Evolutionary conservation across 2,113 vertebrate genomes (phyloP), one percentile per base, ranked within the genome.

Genomic region (Zapus hudsonius): DNA sequence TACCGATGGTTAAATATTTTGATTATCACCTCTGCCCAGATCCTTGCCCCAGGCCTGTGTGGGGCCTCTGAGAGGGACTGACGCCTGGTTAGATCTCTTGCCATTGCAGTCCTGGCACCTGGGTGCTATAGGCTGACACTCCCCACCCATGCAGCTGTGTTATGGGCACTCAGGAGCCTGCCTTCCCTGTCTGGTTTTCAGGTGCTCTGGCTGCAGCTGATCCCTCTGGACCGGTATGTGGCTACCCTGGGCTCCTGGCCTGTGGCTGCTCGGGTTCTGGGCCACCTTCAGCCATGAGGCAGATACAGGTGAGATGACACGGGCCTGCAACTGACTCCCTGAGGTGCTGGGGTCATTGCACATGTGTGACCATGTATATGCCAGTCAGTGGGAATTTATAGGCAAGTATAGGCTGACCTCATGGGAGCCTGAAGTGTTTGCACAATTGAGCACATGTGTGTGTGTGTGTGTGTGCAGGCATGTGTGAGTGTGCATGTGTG

Each of bases 201-300:
- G 96, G 95, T 94, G 81, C 93, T 74, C 93, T 13, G 47, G 89
- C 94, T 70, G 89, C 33, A 27, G 61, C 84, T 4, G 11, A 73
- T 57, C 27, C 42, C 86, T 81, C 36, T 57, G 87, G 81, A 80
- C 82, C 96, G 96, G 79, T 92, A 98, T 98, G 98, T 96, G 93
- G 96, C 92, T 59, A n/a, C 83, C 96, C 61, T 97, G 97, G 97
- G 88, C 94, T 79, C 91, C 97, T 0, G 76, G 38, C 0, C 82
- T 98, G 40, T 98, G 97, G 94, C 92, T 98, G 0, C 27, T 75
- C 0, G 84, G 96, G 61, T 66, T 98, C 31, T 0, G 97, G 90
- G 94, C 92, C 0, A 82, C 93, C 85, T 97, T 97, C 12, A 57
- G 76, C 61, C 96, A 96, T 76, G 96, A 57, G 17, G 74, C 87